A percentile compares a stretch with the other conserved stretches of the same genome.
Evolutionary conservation across 2,113 vertebrate genomes (phyloP).

Genomic region (Protobothrops flavoviridis): DNA sequence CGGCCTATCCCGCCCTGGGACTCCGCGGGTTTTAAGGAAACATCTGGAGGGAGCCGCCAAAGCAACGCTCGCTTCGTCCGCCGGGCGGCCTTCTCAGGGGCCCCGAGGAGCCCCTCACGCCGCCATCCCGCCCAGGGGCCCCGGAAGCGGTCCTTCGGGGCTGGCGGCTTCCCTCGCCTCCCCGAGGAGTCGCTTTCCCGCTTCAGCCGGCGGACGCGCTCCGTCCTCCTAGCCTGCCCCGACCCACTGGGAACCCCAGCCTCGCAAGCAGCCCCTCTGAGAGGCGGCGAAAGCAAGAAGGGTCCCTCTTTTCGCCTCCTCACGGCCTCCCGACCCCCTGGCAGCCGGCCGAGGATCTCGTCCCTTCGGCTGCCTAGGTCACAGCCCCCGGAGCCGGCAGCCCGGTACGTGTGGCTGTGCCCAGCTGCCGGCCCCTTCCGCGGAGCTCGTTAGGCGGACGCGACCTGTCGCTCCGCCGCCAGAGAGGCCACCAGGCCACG

Average conservation of each 20-base stretch:
- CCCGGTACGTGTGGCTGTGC: neutral
- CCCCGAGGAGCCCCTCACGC: constrained; percentile 7
- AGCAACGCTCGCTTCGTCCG: neutral
- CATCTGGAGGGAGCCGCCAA: neutral
- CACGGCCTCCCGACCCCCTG: neutral
- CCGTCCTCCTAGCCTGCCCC: neutral
- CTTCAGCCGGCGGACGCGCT: neutral
- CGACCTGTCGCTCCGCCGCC: neutral
- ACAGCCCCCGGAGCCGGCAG: constrained; percentile 17
- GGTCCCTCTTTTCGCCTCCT: neutral
- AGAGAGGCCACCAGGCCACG: neutral
- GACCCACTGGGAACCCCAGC: neutral
- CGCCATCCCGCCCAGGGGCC: constrained; percentile 3
- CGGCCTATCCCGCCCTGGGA: neutral
- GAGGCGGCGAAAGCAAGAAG: neutral
- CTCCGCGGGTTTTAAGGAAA: neutral
- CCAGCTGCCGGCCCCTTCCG: constrained; percentile 16
- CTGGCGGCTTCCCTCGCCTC: neutral
- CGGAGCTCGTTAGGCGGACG: neutral
- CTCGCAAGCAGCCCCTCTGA: neutral
- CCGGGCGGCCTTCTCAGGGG: neutral
- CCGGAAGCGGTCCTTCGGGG: neutral
- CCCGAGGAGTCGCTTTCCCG: neutral
- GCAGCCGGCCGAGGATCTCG: neutral
- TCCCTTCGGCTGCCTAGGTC: neutral